Conservation (phyloP, 2,797 vertebrate species). For the Merluccius polli region DNA sequence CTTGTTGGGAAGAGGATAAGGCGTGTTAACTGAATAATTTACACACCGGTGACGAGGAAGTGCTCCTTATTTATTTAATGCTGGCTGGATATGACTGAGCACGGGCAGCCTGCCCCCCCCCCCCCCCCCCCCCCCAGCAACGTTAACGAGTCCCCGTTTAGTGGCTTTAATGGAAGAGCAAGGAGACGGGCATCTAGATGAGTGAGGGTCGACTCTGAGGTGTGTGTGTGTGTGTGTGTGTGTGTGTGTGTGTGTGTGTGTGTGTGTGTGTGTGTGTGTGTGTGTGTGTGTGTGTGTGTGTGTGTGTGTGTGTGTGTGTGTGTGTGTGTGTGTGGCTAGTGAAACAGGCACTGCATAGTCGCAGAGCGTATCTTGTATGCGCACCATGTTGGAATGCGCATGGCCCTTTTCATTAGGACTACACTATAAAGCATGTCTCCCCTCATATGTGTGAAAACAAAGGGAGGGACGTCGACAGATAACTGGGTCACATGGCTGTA, state of each 20-base stretch:
- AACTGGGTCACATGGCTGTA: neutral
- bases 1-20: slow-evolving; percentile 72
- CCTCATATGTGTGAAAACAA: neutral
- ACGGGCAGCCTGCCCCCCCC: slow-evolving; percentile 55
- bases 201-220: neutral
- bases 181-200: slow-evolving; percentile 56
- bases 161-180: slow-evolving; percentile 54
- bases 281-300: too few relatives aligned
- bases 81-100: slow-evolving; percentile 56
- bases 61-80: slow-evolving; percentile 76
- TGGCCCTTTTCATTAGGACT: neutral
- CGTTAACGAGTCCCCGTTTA: slow-evolving; percentile 44
- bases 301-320: too few relatives aligned
- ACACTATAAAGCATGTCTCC: neutral
- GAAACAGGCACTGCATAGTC: slow-evolving; percentile 31
- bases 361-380: slow-evolving; percentile 8
- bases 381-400: slow-evolving; percentile 19
- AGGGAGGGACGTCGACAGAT: neutral
- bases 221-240: neutral
- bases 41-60: slow-evolving; percentile 50
- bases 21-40: slow-evolving; percentile 78
- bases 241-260: too few relatives aligned
- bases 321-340: slow-evolving; percentile 3
- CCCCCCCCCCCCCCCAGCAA: slow-evolving; percentile 32
- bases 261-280: too few relatives aligned